Evolutionary conservation across 2,113 vertebrate genomes (phyloP).

Genomic region (Cacatua alba): DNA sequence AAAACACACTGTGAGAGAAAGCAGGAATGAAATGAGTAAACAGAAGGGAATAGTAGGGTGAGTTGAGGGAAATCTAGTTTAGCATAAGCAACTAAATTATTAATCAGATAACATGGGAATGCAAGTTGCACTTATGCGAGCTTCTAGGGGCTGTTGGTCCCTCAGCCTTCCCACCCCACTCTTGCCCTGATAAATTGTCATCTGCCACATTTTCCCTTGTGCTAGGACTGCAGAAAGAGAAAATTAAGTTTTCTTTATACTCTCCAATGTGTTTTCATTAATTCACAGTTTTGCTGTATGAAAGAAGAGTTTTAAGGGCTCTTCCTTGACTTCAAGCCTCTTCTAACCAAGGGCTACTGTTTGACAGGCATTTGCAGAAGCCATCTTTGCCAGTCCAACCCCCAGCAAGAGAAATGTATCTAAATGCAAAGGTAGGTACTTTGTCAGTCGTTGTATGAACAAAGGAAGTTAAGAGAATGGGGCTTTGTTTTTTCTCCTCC

Average conservation of each 20-base stretch:
- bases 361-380: slow-evolving; percentile 81
- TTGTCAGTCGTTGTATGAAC: not conserved
- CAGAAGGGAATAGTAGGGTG: not conserved
- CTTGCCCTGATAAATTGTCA: not conserved
- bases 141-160: not conserved
- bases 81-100: not conserved
- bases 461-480: not conserved
- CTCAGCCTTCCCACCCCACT: not conserved
- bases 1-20: not conserved
- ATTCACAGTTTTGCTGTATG: not conserved
- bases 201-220: not conserved
- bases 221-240: not conserved
- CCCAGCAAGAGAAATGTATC: slow-evolving; percentile 77
- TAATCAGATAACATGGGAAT: not conserved
- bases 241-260: not conserved
- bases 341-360: not conserved
- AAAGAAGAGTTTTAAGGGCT: not conserved
- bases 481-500: not conserved
- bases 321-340: not conserved
- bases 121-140: not conserved
- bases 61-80: not conserved
- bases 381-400: slow-evolving; percentile 72
- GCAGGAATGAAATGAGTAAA: not conserved
- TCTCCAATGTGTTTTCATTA: not conserved
- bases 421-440: slow-evolving; percentile 81